phyloP scores from a whole-genome alignment of 2,888 invertebrate genomes.

The Phanerotoma sp. region DNA sequence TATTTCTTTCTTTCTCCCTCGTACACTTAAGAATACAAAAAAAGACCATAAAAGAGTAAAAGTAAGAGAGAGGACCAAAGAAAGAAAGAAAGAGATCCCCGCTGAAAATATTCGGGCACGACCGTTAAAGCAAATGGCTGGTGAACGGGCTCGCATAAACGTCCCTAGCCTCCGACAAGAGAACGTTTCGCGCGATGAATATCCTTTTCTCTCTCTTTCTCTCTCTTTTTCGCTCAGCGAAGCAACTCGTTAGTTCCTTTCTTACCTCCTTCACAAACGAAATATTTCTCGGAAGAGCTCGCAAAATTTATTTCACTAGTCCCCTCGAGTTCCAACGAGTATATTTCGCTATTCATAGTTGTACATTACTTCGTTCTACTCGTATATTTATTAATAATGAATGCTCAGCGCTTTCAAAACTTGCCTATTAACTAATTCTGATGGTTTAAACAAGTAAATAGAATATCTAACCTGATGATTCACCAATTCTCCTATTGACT shows the following conservation, averaged over 20 bases:
- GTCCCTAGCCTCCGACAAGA: slow-evolving; percentile 12
- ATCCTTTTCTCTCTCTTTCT: slow-evolving; percentile 13
- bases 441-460: too few species aligned
- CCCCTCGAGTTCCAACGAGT: slow-evolving; percentile 3
- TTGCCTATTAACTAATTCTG: slow-evolving; percentile 42
- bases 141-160: slow-evolving; percentile 33
- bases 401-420: not conserved
- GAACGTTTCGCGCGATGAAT: slow-evolving; percentile 31
- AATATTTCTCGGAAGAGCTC: slow-evolving; percentile 17
- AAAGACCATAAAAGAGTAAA: slow-evolving; percentile 5
- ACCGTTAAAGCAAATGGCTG: slow-evolving; percentile 47
- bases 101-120: slow-evolving; percentile 44
- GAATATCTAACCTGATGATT: too few species aligned
- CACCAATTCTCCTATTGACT: too few species aligned
- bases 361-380: not conserved
- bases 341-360: slow-evolving; percentile 15
- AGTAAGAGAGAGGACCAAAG: slow-evolving; percentile 2
- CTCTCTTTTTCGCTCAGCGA: slow-evolving; percentile 22
- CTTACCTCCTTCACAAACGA: slow-evolving; percentile 9
- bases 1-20: not conserved
- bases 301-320: slow-evolving; percentile 23
- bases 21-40: slow-evolving; percentile 14
- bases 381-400: not conserved
- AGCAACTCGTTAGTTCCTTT: slow-evolving; percentile 31
- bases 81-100: slow-evolving; percentile 19